Evolutionary conservation across 2,113 vertebrate genomes (phyloP).

Genomic region (Meriones unguiculatus): DNA sequence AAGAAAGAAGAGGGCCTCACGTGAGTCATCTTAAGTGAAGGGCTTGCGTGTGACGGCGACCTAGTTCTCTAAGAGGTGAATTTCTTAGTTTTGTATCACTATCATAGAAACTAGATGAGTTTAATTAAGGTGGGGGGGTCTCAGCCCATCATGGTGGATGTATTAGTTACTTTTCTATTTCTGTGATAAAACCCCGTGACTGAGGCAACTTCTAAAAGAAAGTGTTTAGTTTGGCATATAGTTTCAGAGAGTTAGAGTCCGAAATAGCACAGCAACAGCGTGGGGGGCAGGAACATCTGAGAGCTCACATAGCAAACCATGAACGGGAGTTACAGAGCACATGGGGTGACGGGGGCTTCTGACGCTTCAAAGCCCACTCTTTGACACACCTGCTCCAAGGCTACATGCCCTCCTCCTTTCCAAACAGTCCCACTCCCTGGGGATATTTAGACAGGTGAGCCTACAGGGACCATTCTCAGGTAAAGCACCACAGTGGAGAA

Average conservation of each 20-base stretch:
- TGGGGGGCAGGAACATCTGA: background rate
- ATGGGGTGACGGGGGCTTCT: background rate
- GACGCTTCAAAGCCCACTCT: background rate
- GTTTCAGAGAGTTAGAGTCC: background rate
- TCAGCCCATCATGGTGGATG: background rate
- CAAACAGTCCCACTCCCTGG: background rate
- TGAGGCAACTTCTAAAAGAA: background rate
- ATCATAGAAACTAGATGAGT: background rate
- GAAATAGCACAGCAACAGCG: background rate
- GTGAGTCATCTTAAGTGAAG: background rate
- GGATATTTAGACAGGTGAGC: background rate
- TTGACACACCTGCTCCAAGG: background rate
- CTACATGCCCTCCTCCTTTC: background rate
- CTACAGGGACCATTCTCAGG: background rate
- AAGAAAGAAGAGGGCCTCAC: background rate
- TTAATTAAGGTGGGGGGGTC: background rate
- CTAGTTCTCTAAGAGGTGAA: background rate
- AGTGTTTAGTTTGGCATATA: background rate
- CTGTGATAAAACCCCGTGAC: background rate
- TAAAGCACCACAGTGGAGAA: background rate
- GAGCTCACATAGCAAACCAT: background rate
- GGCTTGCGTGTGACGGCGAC: background rate
- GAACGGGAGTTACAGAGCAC: background rate
- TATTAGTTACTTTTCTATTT: background rate
- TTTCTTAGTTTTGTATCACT: background rate